Percentiles rank a stretch among this genome's conserved stretches.
phyloP scores from a whole-genome alignment of 2,797 vertebrate species.

The Artibeus lituratus region DNA sequence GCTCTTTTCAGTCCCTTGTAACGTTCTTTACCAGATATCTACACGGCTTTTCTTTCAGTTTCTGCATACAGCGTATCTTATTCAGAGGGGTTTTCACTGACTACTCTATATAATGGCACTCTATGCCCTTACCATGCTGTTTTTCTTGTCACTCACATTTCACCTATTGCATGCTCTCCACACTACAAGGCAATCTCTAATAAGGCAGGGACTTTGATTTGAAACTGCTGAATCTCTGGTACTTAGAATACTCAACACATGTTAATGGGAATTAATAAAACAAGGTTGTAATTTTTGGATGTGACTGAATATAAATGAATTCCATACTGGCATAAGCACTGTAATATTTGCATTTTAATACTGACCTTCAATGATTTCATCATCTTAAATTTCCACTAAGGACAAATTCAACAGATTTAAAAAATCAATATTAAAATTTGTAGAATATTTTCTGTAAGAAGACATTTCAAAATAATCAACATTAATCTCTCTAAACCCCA shows the following conservation, averaged over 20 bases:
- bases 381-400: neutral
- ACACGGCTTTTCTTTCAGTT: neutral
- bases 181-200: neutral
- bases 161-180: neutral
- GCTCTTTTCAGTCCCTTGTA: neutral
- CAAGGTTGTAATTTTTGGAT: neutral
- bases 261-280: constrained; percentile 20
- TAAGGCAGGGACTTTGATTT: neutral
- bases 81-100: neutral
- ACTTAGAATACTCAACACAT: neutral
- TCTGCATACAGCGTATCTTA: neutral
- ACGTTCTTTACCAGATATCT: neutral
- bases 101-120: neutral
- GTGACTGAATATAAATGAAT: neutral
- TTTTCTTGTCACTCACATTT: neutral
- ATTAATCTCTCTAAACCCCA: neutral
- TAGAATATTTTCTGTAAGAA: neutral
- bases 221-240: neutral
- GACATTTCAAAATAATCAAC: neutral
- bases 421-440: constrained; percentile 9
- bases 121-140: neutral
- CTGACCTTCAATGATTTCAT: neutral
- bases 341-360: neutral
- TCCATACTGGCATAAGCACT: neutral
- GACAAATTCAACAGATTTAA: neutral